Percentiles rank a stretch among this genome's conserved stretches.
These are phyloP conservation scores for Prionace glauca DNA, from an alignment of 2,797 vertebrate genomes.

Conservation along the genomic window DNA sequence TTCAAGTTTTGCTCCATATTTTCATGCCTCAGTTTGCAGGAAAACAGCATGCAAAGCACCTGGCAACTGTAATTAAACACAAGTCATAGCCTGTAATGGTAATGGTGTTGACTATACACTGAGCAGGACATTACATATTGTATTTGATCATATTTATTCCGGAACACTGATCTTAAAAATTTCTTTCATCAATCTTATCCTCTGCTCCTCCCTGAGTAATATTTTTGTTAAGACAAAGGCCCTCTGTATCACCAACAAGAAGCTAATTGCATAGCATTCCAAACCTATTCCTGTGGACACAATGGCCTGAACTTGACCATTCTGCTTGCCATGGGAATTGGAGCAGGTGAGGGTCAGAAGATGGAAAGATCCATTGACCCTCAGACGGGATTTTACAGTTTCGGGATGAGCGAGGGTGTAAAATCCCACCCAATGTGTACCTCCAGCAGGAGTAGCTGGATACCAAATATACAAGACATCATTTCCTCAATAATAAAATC, in stretches of 20 bases:
- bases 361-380: no score
- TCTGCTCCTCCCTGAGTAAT: background rate
- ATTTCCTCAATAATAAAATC: background rate
- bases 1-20: background rate
- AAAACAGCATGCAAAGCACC: slow-evolving; percentile 3
- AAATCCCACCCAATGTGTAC: no score
- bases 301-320: no score
- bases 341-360: no score
- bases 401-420: no score
- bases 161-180: background rate
- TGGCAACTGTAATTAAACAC: background rate
- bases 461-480: background rate
- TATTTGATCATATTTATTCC: slow-evolving; percentile 15
- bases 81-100: background rate
- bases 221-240: background rate
- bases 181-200: background rate
- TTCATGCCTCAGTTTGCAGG: slow-evolving; percentile 20
- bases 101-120: background rate
- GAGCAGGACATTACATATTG: background rate
- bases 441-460: background rate
- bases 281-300: background rate
- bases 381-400: no score
- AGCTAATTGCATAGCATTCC: background rate
- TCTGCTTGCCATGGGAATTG: no score
- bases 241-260: background rate